Percentiles rank a stretch among this genome's conserved stretches.
These are phyloP conservation scores for Aplidium turbinatum DNA, from an alignment of 23 tunicate genomes.

Conservation along the genomic window DNA sequence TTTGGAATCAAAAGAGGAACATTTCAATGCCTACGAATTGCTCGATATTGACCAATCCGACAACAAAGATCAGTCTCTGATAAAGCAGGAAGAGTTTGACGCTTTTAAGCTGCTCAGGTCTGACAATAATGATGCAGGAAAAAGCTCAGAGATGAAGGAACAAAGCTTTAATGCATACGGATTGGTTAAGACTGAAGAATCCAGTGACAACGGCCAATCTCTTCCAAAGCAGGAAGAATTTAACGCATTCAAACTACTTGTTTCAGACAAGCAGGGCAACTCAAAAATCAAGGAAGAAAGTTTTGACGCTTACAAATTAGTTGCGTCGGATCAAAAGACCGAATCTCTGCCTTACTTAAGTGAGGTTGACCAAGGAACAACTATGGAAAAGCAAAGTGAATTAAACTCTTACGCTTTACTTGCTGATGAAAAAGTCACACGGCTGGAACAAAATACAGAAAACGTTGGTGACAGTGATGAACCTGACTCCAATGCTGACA, in stretches of 20 bases:
- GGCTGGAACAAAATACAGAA: not conserved
- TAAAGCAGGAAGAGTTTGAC: slow-evolving; percentile 1
- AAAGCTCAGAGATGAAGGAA: not conserved
- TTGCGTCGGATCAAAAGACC: not conserved
- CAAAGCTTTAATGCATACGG: slow-evolving; percentile 21
- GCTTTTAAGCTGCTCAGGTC: slow-evolving; percentile 1
- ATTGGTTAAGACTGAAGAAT: not conserved
- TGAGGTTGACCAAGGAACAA: not conserved
- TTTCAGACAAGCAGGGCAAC: not conserved
- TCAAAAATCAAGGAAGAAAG: not conserved
- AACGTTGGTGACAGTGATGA: too few species aligned
- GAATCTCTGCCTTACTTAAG: not conserved
- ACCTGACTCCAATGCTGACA: too few species aligned
- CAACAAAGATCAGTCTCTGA: not conserved
- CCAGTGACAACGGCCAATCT: too few species aligned
- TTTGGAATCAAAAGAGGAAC: not conserved
- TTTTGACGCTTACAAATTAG: not conserved
- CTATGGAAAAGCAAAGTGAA: not conserved
- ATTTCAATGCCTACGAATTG: slow-evolving; percentile 24
- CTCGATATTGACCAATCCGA: not conserved
- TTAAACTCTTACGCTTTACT: too few species aligned
- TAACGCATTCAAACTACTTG: not conserved
- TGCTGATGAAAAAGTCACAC: not conserved
- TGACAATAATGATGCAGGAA: not conserved
- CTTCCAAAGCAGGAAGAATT: not conserved